phyloP scores from a whole-genome alignment of 2,888 invertebrate genomes.

The Heliconius aoede region DNA sequence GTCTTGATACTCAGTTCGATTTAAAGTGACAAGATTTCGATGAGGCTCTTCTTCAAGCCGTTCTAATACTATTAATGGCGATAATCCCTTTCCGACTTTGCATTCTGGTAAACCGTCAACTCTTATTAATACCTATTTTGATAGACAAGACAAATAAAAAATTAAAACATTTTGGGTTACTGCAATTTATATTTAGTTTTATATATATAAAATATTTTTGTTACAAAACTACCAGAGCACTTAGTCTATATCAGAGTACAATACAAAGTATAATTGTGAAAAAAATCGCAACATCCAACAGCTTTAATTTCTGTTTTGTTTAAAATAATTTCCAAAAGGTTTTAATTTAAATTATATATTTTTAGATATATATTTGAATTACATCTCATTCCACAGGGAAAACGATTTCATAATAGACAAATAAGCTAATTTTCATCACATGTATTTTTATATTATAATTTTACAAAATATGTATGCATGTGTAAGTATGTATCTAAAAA shows the following conservation, averaged over 20 bases:
- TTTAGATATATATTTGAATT: not conserved
- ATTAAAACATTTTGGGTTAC: not conserved
- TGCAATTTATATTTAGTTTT: not conserved
- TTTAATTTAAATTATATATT: not conserved
- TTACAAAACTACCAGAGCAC: not conserved
- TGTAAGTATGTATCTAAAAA: no score
- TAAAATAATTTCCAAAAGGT: not conserved
- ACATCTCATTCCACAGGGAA: no score
- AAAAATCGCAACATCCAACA: not conserved
- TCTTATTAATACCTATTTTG: conserved; percentile 63
- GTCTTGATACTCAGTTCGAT: conserved; percentile 54
- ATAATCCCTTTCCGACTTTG: conserved; percentile 55
- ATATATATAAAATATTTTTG: not conserved
- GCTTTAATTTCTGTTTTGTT: not conserved
- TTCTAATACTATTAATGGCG: conserved; percentile 70
- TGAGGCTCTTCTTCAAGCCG: conserved; percentile 72
- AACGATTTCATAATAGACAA: no score
- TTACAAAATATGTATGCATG: no score
- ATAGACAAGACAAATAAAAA: not conserved
- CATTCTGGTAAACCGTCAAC: conserved; percentile 61
- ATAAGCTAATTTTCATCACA: no score
- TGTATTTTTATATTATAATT: no score
- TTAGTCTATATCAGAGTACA: not conserved
- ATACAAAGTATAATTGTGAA: not conserved
- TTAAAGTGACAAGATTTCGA: conserved; percentile 61